A percentile compares a stretch with the other conserved stretches of the same genome.
phyloP scores from a whole-genome alignment of 2,797 vertebrate species.

The Melanotaenia maccullochi region DNA sequence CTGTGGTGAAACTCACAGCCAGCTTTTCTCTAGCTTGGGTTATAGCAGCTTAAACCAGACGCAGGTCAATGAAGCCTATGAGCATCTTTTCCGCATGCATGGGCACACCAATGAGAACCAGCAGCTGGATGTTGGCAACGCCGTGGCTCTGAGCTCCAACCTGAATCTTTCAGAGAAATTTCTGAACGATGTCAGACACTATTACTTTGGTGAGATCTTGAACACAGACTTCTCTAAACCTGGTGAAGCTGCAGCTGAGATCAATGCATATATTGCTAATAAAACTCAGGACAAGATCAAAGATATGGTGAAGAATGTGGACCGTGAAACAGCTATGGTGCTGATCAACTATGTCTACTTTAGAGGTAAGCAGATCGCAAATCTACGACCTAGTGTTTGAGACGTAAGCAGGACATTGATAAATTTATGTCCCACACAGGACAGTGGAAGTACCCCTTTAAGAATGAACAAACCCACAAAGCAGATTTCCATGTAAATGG shows the following conservation, averaged over 20 bases:
- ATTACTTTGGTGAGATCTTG: conserved; percentile 81
- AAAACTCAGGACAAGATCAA: conserved; percentile 90
- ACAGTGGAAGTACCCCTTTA: conserved; percentile 89
- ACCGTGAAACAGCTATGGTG: conserved; percentile 83
- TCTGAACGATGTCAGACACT: conserved; percentile 47
- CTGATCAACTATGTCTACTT: conserved; percentile 90
- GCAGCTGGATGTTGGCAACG: conserved; percentile 79
- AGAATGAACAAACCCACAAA: conserved; percentile 80
- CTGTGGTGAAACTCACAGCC: conserved; percentile 79
- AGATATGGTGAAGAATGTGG: conserved; percentile 85
- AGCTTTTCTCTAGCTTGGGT: conserved; percentile 82
- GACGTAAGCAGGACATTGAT: not conserved
- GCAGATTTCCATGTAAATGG: conserved; percentile 83
- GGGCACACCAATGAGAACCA: conserved; percentile 56
- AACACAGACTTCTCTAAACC: conserved; percentile 81
- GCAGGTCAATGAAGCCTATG: conserved; percentile 80
- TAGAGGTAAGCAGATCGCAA: conserved; percentile 81
- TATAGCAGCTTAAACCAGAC: conserved; percentile 72
- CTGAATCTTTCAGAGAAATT: conserved; percentile 79
- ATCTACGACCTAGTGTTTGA: not conserved
- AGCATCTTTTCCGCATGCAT: conserved; percentile 78
- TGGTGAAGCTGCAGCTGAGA: conserved; percentile 72
- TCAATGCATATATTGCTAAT: conserved; percentile 85
- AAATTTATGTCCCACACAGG: conserved; percentile 56
- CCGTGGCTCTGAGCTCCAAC: conserved; percentile 75